Base-by-base conservation (phyloP, 2,888 invertebrate species). In the Sclerodermus sp. region DNA sequence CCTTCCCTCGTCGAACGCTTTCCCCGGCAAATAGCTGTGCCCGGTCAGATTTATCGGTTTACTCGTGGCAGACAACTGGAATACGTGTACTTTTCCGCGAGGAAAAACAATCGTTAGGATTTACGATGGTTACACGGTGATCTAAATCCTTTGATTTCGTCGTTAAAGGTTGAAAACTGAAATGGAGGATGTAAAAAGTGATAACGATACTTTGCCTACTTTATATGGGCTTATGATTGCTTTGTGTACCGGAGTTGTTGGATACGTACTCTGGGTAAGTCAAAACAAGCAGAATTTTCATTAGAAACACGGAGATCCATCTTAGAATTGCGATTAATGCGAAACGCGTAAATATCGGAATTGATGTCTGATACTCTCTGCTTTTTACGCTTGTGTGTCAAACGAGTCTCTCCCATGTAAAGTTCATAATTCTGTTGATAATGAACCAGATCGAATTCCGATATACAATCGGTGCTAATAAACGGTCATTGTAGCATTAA, bases 191-290 rank as follows among this genome's bases (percentile, higher is more conserved):
- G 51, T 43, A 36, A 59, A 65, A 47, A 60, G 53, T 47, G 61
- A 62, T 44, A 58, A 58, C 47, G 72, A 76, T 58, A 73, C 71
- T 53, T 64, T 77, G 60, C 75, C 76, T 50, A 69, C 70, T 29
- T 55, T 70, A 57, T 76, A 75, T 49, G 76, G 76, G 47, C 63
- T 77, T 52, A 64, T 76, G 64, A 77, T 77, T 58, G 76, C 76
- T n/a, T 67, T 76, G 42, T 49, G 76, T 49, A 76, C 76, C 17
- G 75, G 70, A 29, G 51, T 74, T 39, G 53, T 76, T 23, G 76
- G 76, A 49, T 76, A 76, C 57, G 64, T 74, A 45, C 49, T 77
- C 34, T 76, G 76, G 76, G 76, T 77, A 58, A 76, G 76, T 73
- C n/a, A 8, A 23, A 5, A 23, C 8, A n/a, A n/a, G n/a, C n/a